Evolutionary conservation across 2,797 vertebrate genomes (phyloP).

Genomic region (Acropternis orthonyx): DNA sequence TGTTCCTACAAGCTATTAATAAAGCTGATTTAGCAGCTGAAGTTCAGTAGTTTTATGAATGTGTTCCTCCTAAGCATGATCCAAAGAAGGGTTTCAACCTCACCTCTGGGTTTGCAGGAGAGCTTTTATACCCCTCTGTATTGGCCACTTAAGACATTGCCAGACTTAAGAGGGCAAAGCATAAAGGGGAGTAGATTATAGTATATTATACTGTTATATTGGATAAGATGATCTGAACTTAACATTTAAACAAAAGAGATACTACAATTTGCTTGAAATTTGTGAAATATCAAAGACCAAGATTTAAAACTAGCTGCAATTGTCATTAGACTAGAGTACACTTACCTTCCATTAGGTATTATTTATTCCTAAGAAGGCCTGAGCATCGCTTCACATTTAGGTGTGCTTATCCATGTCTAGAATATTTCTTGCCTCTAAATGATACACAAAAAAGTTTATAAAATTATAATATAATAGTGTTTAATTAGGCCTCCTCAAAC

Average conservation of each 20-base stretch:
- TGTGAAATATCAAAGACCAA: neutral
- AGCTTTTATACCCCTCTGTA: slow-evolving; percentile 70
- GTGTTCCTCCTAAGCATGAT: slow-evolving; percentile 69
- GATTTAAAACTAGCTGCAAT: neutral
- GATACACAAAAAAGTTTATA: neutral
- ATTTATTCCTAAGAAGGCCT: neutral
- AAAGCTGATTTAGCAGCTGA: neutral
- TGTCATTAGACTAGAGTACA: neutral
- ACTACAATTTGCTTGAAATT: neutral
- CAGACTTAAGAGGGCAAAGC: slow-evolving; percentile 77
- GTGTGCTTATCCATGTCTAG: neutral
- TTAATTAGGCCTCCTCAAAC: neutral
- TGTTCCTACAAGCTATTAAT: neutral
- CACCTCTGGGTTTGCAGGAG: slow-evolving; percentile 71
- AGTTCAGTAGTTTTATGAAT: neutral
- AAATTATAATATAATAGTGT: neutral
- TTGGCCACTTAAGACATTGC: slow-evolving; percentile 73
- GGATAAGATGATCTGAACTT: neutral
- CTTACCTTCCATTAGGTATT: neutral
- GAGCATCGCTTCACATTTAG: neutral
- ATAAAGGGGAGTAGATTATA: slow-evolving; percentile 29
- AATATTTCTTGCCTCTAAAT: neutral
- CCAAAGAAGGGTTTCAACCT: slow-evolving; percentile 63
- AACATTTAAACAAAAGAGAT: neutral
- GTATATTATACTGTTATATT: neutral